Percentiles rank a stretch among this genome's conserved stretches.
These are phyloP conservation scores for Gallinago solitaria DNA, from an alignment of 2,797 vertebrate species.

Conservation along the genomic window DNA sequence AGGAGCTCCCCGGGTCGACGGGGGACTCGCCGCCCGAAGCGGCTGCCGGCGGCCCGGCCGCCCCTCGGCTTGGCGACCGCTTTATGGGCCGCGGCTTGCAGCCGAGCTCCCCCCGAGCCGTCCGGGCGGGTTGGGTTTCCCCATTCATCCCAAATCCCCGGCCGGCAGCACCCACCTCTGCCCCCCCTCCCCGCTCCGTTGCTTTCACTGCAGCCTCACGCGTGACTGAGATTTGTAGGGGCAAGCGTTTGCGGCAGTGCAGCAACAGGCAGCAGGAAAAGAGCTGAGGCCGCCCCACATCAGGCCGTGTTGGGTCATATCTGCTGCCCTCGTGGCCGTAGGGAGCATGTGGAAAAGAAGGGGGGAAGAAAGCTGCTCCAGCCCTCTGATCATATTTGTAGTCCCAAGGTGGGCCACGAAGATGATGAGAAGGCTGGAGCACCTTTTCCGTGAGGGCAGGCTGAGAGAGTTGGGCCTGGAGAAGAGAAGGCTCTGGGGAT, in stretches of 20 bases:
- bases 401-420: not conserved
- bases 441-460: not conserved
- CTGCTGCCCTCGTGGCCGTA: not conserved
- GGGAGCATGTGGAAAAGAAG: not conserved
- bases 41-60: not conserved
- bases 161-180: not conserved
- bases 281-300: rapidly evolving
- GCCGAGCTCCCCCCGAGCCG: not conserved
- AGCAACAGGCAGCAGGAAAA: not conserved
- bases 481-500: not conserved
- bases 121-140: not conserved
- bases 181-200: not conserved
- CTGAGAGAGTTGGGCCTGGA: not conserved
- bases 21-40: not conserved
- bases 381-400: not conserved
- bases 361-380: not conserved
- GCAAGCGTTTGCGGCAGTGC: not conserved
- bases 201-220: not conserved
- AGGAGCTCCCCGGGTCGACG: not conserved
- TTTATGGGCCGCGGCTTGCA: rapidly evolving
- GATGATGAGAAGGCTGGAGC: not conserved
- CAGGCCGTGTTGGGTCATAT: rapidly evolving
- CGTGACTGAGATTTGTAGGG: rapidly evolving
- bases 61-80: not conserved
- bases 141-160: rapidly evolving